These are phyloP conservation scores for Eupithecia dodoneata DNA, from an alignment of 2,888 invertebrate genomes.

Conservation along the genomic window DNA sequence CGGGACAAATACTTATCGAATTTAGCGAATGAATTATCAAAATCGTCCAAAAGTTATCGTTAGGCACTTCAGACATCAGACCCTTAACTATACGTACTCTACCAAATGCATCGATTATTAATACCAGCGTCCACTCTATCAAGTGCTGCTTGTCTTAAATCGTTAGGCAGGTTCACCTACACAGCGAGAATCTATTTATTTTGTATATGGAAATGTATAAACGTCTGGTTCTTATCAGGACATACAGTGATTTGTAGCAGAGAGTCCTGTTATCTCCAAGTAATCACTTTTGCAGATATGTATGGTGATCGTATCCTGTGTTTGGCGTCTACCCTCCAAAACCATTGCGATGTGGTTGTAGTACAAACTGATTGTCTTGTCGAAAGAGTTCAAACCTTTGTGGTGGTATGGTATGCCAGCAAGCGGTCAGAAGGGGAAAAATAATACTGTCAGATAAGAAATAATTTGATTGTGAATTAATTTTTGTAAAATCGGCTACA, in stretches of 20 bases:
- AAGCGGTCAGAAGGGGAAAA: too few species aligned
- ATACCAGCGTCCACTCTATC: too few species aligned
- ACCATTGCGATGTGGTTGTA: not conserved
- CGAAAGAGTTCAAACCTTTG: not conserved
- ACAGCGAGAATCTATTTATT: not conserved
- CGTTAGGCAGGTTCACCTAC: not conserved
- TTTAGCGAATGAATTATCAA: too few species aligned
- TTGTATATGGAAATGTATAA: constrained; percentile 1
- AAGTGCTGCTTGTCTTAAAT: not conserved
- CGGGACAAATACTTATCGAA: too few species aligned
- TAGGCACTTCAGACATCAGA: too few species aligned
- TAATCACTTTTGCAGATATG: constrained; percentile 29
- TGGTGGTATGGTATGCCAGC: not conserved
- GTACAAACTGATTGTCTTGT: not conserved
- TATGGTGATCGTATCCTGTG: constrained; percentile 22
- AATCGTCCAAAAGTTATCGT: too few species aligned
- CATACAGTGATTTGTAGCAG: constrained; percentile 25
- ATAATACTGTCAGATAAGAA: too few species aligned
- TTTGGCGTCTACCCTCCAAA: not conserved
- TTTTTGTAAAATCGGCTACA: too few species aligned
- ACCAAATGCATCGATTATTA: not conserved
- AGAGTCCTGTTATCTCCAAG: constrained; percentile 14
- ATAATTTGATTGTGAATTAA: too few species aligned
- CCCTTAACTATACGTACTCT: too few species aligned
- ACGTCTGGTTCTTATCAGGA: constrained; percentile 21